These are phyloP conservation scores for Pseudolaguvia tuberculata DNA, from an alignment of 2,113 vertebrate genomes.

Conservation along the genomic window DNA sequence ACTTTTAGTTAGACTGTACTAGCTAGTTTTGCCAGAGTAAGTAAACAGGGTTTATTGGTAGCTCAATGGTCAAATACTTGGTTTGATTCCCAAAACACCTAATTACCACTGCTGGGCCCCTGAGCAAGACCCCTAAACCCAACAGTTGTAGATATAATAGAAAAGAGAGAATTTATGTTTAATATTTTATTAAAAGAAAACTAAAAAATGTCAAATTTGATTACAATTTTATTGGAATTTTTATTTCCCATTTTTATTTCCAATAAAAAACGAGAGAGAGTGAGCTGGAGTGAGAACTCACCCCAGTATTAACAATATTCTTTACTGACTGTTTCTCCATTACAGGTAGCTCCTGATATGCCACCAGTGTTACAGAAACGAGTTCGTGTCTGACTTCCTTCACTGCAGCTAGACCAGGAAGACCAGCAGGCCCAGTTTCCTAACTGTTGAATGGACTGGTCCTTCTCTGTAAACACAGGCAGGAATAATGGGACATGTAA, in stretches of 20 bases:
- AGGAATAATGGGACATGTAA: neutral
- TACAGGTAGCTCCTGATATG: slow-evolving; percentile 57
- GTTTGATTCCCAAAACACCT: too few relatives aligned
- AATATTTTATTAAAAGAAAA: too few relatives aligned
- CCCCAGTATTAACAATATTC: slow-evolving; percentile 60
- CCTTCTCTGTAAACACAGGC: slow-evolving; percentile 3
- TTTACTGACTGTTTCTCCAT: slow-evolving; percentile 59
- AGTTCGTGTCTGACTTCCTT: slow-evolving; percentile 56
- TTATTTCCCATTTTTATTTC: too few relatives aligned
- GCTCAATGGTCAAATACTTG: too few relatives aligned
- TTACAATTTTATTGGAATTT: neutral
- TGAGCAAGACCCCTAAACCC: too few relatives aligned
- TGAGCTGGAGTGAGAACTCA: neutral
- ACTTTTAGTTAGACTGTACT: too few relatives aligned
- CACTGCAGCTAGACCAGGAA: slow-evolving; percentile 61
- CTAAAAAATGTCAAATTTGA: neutral
- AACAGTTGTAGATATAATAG: too few relatives aligned
- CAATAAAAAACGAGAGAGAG: neutral
- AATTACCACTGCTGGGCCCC: too few relatives aligned
- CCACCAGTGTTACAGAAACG: slow-evolving; percentile 64
- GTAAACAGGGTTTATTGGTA: too few relatives aligned
- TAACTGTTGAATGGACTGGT: slow-evolving; percentile 47
- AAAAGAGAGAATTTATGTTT: too few relatives aligned
- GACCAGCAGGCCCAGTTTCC: slow-evolving; percentile 78
- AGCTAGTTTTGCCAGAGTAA: too few relatives aligned